A percentile compares a stretch with the other conserved stretches of the same genome.
These are phyloP conservation scores for Glareola pratincola DNA, from an alignment of 2,113 vertebrate species.

Conservation along the genomic window DNA sequence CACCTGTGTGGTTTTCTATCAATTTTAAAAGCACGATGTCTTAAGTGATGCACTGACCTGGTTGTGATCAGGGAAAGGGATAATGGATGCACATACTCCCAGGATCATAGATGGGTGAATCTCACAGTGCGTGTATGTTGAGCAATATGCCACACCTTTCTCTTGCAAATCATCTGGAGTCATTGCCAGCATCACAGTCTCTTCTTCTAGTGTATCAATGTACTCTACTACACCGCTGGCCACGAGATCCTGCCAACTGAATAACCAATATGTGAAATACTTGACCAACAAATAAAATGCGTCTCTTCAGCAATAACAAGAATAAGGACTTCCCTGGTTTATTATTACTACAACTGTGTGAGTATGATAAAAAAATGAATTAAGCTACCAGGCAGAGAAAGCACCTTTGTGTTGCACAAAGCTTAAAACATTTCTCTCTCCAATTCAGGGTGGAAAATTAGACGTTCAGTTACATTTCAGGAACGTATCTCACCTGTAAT, in stretches of 20 bases:
- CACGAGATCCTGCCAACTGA: slow-evolving; percentile 97
- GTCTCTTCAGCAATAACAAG: neutral
- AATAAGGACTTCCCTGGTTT: neutral
- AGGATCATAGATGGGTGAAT: slow-evolving; percentile 99
- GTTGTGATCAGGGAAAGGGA: slow-evolving; percentile 98
- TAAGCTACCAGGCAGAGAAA: neutral
- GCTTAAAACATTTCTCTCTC: neutral
- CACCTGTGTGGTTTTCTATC: neutral
- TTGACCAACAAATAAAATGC: neutral
- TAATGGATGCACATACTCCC: slow-evolving; percentile 97
- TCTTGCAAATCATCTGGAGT: slow-evolving; percentile 98
- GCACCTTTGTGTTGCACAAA: neutral
- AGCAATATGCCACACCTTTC: slow-evolving; percentile 97
- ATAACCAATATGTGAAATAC: neutral
- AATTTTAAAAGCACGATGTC: neutral
- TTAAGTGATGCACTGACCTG: slow-evolving; percentile 80
- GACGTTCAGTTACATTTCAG: neutral
- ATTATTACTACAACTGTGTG: neutral
- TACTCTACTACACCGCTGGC: slow-evolving; percentile 98
- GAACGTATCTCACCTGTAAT: slow-evolving; percentile 85
- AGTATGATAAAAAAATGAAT: neutral
- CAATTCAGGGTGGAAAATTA: neutral
- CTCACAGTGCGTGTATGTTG: slow-evolving; percentile 96
- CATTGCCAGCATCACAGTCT: slow-evolving; percentile 99
- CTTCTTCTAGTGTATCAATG: slow-evolving; percentile 95